phyloP scores from a whole-genome alignment of 2,113 vertebrate species.

The Montifringilla adamsi region DNA sequence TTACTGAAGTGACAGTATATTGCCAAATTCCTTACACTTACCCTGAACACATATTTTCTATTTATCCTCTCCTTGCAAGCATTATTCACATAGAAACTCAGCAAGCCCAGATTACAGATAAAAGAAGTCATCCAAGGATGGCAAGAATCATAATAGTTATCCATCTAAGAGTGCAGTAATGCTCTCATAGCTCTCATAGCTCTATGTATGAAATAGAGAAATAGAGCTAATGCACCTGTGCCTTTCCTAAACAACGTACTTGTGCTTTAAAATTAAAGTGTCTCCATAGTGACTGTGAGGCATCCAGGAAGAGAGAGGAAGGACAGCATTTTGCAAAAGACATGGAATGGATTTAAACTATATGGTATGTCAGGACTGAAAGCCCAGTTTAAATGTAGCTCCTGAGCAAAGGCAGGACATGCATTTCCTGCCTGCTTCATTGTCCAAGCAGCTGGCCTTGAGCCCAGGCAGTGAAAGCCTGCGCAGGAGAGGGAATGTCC shows the following conservation, averaged over 20 bases:
- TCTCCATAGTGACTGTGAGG: slow-evolving; percentile 7
- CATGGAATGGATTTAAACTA: background rate
- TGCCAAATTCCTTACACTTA: background rate
- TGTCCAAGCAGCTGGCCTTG: background rate
- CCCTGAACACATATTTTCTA: background rate
- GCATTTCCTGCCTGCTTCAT: background rate
- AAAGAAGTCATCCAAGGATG: background rate
- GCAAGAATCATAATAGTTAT: background rate
- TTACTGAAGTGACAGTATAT: background rate
- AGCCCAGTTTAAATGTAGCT: background rate
- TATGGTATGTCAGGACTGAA: background rate
- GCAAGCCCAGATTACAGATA: background rate
- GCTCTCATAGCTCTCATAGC: background rate
- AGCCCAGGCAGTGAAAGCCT: background rate
- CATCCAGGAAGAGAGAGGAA: background rate
- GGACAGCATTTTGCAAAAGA: background rate
- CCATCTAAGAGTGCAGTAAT: background rate
- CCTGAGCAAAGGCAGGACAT: background rate
- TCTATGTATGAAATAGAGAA: background rate
- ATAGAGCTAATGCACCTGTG: background rate
- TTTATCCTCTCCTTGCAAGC: background rate
- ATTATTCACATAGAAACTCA: background rate
- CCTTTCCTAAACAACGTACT: background rate
- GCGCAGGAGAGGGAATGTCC: background rate
- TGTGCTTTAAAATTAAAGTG: background rate